These are phyloP conservation scores for Drosophila rubida DNA, from an alignment of 2,888 invertebrate genomes.

Conservation along the genomic window DNA sequence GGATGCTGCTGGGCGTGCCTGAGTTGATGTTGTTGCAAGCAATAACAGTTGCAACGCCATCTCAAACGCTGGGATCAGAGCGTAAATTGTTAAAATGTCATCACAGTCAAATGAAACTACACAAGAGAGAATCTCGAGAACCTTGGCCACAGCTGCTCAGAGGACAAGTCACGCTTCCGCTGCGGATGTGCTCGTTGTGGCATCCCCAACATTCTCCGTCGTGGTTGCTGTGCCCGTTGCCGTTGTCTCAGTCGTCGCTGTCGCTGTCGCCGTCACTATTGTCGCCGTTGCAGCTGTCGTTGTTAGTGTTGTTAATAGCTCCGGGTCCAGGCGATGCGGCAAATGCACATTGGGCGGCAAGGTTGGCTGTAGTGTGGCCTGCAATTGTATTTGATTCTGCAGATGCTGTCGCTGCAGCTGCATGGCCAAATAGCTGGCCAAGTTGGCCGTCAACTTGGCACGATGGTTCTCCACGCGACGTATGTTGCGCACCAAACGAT, in stretches of 20 bases:
- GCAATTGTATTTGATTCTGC: slow-evolving; percentile 70
- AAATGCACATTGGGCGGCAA: slow-evolving; percentile 63
- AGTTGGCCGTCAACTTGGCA: slow-evolving; percentile 72
- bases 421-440: slow-evolving; percentile 69
- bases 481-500: slow-evolving; percentile 83
- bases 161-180: slow-evolving; percentile 53
- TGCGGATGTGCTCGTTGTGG: slow-evolving; percentile 31
- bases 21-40: slow-evolving; percentile 54
- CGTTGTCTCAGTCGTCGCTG: neutral
- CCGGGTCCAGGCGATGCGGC: slow-evolving; percentile 49
- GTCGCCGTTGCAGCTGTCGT: slow-evolving; percentile 6
- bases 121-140: slow-evolving; percentile 40
- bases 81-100: slow-evolving; percentile 77
- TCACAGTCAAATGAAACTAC: slow-evolving; percentile 81
- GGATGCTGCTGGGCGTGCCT: slow-evolving; percentile 62
- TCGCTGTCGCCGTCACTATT: slow-evolving; percentile 7
- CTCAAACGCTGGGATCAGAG: slow-evolving; percentile 32
- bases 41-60: slow-evolving; percentile 10
- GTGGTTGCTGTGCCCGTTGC: slow-evolving; percentile 9
- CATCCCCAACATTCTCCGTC: slow-evolving; percentile 19
- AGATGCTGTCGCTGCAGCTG: slow-evolving; percentile 69
- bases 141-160: slow-evolving; percentile 18
- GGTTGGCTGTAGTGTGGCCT: slow-evolving; percentile 44
- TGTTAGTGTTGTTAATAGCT: slow-evolving; percentile 12
- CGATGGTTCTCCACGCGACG: slow-evolving; percentile 83